Conservation (phyloP, 2,113 vertebrate species). For the Capreolus pygargus region DNA sequence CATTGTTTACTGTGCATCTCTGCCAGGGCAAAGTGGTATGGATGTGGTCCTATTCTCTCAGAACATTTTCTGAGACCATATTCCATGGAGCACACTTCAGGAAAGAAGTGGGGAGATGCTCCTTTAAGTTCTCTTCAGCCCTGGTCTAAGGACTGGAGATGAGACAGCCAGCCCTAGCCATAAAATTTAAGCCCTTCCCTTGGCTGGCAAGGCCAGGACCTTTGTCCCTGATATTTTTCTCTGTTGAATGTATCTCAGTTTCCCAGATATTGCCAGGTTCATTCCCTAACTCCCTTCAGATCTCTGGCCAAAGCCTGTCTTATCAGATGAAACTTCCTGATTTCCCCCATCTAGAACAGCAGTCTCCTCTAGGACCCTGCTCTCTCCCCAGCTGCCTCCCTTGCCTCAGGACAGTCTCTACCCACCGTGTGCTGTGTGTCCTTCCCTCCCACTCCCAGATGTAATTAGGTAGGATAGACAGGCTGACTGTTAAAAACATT, state of each 20-base stretch:
- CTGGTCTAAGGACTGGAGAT: background rate
- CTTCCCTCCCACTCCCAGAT: too few relatives aligned
- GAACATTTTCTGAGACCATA: background rate
- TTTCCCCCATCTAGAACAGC: background rate
- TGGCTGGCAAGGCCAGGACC: background rate
- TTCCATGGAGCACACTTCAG: background rate
- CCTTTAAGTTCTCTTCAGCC: background rate
- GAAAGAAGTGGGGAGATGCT: background rate
- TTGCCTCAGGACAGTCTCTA: background rate
- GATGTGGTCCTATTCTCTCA: background rate
- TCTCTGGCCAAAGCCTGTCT: background rate
- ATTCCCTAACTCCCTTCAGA: background rate
- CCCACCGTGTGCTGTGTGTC: too few relatives aligned
- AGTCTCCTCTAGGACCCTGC: background rate
- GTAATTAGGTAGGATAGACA: background rate
- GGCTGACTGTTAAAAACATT: background rate
- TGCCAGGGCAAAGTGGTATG: background rate
- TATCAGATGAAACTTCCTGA: background rate
- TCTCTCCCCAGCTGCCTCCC: background rate
- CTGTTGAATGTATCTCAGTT: background rate
- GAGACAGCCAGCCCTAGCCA: background rate
- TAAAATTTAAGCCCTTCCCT: background rate
- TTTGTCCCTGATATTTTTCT: background rate
- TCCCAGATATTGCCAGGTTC: background rate
- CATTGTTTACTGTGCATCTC: background rate